A percentile compares a stretch with the other conserved stretches of the same genome.
Evolutionary conservation across 2,113 vertebrate species (phyloP).

Genomic region (Cyprinodon brontotheroides): DNA sequence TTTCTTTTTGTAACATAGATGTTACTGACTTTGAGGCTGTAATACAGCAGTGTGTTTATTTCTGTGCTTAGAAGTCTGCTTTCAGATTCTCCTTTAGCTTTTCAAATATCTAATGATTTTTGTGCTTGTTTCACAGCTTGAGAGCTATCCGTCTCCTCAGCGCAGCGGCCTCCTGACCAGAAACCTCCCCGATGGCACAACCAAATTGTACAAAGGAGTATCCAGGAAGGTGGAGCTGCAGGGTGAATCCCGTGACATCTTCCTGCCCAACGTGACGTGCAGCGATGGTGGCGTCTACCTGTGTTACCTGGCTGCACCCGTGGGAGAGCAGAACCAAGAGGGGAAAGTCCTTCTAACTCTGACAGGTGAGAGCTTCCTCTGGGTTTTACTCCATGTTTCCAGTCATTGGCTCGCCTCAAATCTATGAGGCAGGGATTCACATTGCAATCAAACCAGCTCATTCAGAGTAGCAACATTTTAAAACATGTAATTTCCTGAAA

Average conservation of each 20-base stretch:
- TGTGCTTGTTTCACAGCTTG: slow-evolving; percentile 36
- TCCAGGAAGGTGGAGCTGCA: slow-evolving; percentile 37
- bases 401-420: background rate
- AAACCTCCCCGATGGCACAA: slow-evolving; percentile 35
- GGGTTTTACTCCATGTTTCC: background rate
- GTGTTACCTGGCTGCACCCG: slow-evolving; percentile 69
- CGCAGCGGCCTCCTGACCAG: slow-evolving; percentile 57
- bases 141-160: background rate
- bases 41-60: background rate
- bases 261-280: slow-evolving; percentile 59
- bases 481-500: too few species aligned
- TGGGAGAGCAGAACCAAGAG: slow-evolving; percentile 70
- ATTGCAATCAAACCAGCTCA: too few species aligned
- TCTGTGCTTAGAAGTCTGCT: background rate
- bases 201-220: slow-evolving; percentile 9
- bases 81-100: background rate
- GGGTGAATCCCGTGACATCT: slow-evolving; percentile 23
- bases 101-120: background rate
- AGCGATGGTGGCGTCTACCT: slow-evolving; percentile 60
- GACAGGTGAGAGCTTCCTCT: slow-evolving; percentile 46
- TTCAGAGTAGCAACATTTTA: too few species aligned
- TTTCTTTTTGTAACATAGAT: background rate
- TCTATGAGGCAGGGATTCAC: too few species aligned
- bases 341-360: slow-evolving; percentile 52
- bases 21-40: background rate